These are phyloP conservation scores for Venturia canescens DNA, from an alignment of 1,140 invertebrate species.

Conservation along the genomic window DNA sequence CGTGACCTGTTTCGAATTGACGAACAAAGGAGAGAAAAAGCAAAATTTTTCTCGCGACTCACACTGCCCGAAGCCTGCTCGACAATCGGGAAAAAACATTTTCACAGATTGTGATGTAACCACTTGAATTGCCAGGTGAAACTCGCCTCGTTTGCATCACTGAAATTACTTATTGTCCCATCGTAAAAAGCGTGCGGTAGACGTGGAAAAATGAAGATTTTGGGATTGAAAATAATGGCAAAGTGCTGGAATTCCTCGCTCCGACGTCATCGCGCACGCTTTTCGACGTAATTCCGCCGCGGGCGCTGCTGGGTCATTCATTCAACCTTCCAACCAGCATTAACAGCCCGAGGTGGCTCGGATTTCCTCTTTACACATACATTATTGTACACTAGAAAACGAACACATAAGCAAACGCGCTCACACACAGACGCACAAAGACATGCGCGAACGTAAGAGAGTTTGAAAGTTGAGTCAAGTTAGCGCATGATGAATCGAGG, in stretches of 20 bases:
- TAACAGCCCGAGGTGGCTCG: not conserved
- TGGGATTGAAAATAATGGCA: not conserved
- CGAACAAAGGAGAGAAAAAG: no score
- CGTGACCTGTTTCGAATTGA: no score
- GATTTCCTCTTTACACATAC: conserved; percentile 38
- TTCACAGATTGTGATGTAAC: no score
- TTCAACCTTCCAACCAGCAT: not conserved
- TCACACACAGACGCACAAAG: no score
- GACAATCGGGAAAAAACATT: no score
- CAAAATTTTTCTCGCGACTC: no score
- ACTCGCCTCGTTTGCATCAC: no score
- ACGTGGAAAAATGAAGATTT: not conserved
- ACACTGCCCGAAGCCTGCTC: no score
- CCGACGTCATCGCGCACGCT: not conserved
- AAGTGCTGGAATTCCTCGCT: not conserved
- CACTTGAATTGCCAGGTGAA: no score
- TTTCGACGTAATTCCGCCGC: conserved; percentile 15
- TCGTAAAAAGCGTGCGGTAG: no score
- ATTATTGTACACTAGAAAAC: not conserved
- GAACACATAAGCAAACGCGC: no score
- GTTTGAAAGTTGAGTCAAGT: conserved; percentile 27
- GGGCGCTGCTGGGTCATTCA: conserved; percentile 8
- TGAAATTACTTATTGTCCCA: no score
- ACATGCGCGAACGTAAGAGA: not conserved
- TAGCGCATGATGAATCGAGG: conserved; percentile 23